phyloP scores from a whole-genome alignment of 1,140 invertebrate genomes.

The Trachelipus rathkii region DNA sequence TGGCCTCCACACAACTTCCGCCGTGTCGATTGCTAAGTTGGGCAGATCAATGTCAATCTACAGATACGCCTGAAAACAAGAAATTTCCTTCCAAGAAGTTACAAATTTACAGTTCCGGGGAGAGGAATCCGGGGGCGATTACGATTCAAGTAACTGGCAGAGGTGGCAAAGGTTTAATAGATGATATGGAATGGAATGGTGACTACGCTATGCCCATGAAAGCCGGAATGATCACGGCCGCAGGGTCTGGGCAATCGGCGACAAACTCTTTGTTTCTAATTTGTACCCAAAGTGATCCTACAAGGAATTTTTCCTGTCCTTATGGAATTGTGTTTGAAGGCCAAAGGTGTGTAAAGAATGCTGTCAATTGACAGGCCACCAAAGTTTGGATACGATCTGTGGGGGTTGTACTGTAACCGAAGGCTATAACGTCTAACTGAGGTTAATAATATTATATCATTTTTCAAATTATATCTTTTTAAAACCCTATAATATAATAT shows the following conservation, averaged over 20 bases:
- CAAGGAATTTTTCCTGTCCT: conserved; percentile 38
- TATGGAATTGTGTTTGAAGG: conserved; percentile 34
- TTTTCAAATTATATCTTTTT: no score
- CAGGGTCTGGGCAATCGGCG: conserved; percentile 20
- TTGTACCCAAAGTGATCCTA: conserved; percentile 36
- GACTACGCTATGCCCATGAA: conserved; percentile 43
- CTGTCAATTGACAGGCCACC: conserved; percentile 30
- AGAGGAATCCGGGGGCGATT: conserved; percentile 37
- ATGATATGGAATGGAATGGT: conserved; percentile 39
- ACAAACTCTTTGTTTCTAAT: conserved; percentile 39
- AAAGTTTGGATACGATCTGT: conserved; percentile 37
- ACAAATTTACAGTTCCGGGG: conserved; percentile 34
- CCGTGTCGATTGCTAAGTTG: conserved; percentile 36
- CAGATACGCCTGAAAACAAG: conserved; percentile 33
- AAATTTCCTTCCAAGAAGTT: conserved; percentile 36
- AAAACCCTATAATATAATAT: no score
- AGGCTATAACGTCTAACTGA: background rate
- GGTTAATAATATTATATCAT: no score
- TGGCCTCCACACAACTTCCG: conserved; percentile 43
- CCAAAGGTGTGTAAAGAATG: conserved; percentile 30
- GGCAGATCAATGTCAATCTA: conserved; percentile 35
- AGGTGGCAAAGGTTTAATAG: conserved; percentile 34
- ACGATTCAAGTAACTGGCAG: conserved; percentile 40
- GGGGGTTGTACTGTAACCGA: conserved; percentile 33
- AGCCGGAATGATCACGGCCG: conserved; percentile 37